Conservation (phyloP, 2,888 invertebrate genomes). For the Seira ritae region DNA sequence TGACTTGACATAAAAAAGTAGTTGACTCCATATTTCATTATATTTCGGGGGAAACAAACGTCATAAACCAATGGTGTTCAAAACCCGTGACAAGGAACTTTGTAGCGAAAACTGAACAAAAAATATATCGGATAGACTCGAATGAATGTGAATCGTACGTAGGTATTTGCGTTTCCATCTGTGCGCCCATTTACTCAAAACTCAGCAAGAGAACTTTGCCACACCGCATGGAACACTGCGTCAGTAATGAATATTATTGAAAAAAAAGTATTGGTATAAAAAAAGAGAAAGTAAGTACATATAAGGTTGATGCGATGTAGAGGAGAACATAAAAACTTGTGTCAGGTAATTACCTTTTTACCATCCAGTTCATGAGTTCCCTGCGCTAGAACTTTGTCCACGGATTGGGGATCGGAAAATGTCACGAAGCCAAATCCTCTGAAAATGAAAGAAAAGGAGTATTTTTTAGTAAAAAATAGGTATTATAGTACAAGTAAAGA, state of each 20-base stretch:
- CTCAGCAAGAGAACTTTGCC: no score
- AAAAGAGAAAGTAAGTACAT: no score
- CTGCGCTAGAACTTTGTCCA: conserved; percentile 99
- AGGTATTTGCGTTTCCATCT: no score
- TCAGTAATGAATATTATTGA: no score
- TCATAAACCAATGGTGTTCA: conserved; percentile 73
- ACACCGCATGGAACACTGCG: no score
- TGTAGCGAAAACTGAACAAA: no score
- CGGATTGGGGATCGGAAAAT: conserved; percentile 97
- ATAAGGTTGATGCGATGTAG: no score
- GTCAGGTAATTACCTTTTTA: conserved; percentile 88
- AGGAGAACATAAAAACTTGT: conserved; percentile 14
- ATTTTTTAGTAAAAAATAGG: background rate
- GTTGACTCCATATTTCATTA: conserved; percentile 73
- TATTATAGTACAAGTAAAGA: no score
- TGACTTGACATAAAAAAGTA: conserved; percentile 28
- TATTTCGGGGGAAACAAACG: conserved; percentile 77
- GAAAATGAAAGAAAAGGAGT: conserved; percentile 74
- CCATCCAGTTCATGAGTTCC: conserved; percentile 99
- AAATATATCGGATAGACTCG: no score
- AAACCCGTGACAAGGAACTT: conserved; percentile 20
- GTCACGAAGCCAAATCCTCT: conserved; percentile 99
- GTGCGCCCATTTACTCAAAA: no score
- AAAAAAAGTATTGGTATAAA: no score
- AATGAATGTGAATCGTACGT: no score